Evolutionary conservation across 2,888 invertebrate genomes (phyloP), one percentile per base, ranked within the genome.

Genomic region (Tipula lateralis): DNA sequence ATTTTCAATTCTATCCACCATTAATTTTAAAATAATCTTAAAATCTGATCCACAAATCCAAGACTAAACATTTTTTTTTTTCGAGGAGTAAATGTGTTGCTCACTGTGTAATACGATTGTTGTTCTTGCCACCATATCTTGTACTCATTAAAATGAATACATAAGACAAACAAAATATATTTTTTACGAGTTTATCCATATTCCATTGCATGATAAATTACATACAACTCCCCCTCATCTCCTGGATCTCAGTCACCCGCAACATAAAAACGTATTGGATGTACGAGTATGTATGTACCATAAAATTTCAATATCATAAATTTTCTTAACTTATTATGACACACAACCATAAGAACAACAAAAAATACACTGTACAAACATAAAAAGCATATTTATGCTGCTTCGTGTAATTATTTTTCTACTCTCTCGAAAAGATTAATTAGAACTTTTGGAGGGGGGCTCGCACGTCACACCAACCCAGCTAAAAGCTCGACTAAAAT

Each of bases 251-350:
- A 12, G 9, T 66, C 24, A 66, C 24, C 66, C 66, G 24, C 66
- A 66, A 66, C 66, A 16, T 16, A 13, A 39, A 39, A 39, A 39
- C 13, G 39, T 39, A 32, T 39, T n/a, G n/a, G n/a, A n/a, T n/a
- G n/a, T n/a, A n/a, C n/a, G n/a, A n/a, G 39, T 39, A 39, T 32
- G 32, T 32, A 39, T 39, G n/a, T 13, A 39, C 9, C 9, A 4
- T 19, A 66, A 66, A 66, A 66, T 66, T 66, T 66, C 66, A 66
- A 66, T 66, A 66, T 66, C 66, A 66, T 66, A 66, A 66, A 66
- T 66, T 66, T 66, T 66, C 66, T 66, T 66, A 66, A 66, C 24
- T 66, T 66, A 66, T 66, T 66, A 66, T 66, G 66, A 66, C 66
- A 66, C 66, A 66, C 66, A 66, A 66, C 7, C 9, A 16, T 5